Percentiles rank a stretch among this genome's conserved stretches.
These are phyloP conservation scores for Nasonia oneida DNA, from an alignment of 2,888 invertebrate genomes.

Conservation along the genomic window DNA sequence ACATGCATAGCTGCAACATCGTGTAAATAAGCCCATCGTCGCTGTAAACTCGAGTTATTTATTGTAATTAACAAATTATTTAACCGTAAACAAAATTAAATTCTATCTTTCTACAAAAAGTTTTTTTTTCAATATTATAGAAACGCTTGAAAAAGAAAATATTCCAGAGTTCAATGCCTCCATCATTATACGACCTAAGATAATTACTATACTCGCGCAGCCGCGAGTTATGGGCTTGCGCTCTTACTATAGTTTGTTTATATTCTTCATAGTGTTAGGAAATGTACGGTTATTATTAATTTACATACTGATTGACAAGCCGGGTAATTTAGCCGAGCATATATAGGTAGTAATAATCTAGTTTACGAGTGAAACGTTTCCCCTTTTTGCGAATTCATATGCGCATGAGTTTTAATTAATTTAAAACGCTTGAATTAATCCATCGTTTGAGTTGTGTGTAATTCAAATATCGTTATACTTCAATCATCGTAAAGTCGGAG, in stretches of 20 bases:
- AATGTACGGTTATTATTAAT: background rate
- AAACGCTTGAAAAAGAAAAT: background rate
- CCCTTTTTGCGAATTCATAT: background rate
- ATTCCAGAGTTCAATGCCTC: background rate
- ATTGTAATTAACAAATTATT: no score
- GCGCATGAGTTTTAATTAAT: background rate
- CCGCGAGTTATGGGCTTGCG: background rate
- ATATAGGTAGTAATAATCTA: background rate
- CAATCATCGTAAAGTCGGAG: no score
- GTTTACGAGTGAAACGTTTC: background rate
- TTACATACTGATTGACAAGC: background rate
- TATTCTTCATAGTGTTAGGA: background rate
- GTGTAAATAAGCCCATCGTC: background rate
- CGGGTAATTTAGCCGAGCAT: background rate
- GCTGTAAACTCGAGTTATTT: no score
- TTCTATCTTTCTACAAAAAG: no score
- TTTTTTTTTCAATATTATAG: no score
- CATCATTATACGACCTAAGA: background rate
- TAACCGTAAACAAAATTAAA: no score
- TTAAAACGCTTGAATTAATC: background rate
- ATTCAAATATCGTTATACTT: no score
- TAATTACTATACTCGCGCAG: background rate
- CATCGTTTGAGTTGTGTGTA: background rate
- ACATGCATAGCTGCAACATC: background rate
- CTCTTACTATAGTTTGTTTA: background rate